Percentiles rank a stretch among this genome's conserved stretches.
These are phyloP conservation scores for Ophion costatus DNA, from an alignment of 2,888 invertebrate species.

Conservation along the genomic window DNA sequence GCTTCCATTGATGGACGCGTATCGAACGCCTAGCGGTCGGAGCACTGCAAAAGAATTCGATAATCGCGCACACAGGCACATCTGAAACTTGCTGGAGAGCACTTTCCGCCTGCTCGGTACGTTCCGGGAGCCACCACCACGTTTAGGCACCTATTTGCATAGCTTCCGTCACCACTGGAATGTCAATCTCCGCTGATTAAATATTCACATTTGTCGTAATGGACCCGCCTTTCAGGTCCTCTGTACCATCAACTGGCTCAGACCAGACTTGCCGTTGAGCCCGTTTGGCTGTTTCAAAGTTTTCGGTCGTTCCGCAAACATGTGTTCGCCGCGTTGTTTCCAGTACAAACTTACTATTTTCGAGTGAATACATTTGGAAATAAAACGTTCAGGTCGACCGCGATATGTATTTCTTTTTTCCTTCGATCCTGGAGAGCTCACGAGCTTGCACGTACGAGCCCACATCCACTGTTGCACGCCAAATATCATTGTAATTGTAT, in stretches of 20 bases:
- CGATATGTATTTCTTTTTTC: not conserved
- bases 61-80: not conserved
- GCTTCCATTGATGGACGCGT: not conserved
- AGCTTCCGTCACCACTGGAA: not conserved
- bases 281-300: not conserved
- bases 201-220: constrained; percentile 13
- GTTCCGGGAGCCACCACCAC: not conserved
- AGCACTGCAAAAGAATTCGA: not conserved
- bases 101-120: not conserved
- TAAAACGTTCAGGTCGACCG: not conserved
- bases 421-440: not conserved
- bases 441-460: not conserved
- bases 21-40: not conserved
- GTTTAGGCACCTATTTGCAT: not conserved
- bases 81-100: not conserved
- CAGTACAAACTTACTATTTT: not conserved
- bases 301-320: not conserved
- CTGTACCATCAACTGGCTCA: not conserved
- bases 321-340: not conserved
- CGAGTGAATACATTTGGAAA: not conserved
- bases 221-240: not conserved
- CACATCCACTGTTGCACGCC: constrained; percentile 16
- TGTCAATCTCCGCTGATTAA: not conserved
- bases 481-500: constrained; percentile 28
- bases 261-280: not conserved